phyloP scores from a whole-genome alignment of 2,888 invertebrate species.

The Bellardia bayeri region DNA sequence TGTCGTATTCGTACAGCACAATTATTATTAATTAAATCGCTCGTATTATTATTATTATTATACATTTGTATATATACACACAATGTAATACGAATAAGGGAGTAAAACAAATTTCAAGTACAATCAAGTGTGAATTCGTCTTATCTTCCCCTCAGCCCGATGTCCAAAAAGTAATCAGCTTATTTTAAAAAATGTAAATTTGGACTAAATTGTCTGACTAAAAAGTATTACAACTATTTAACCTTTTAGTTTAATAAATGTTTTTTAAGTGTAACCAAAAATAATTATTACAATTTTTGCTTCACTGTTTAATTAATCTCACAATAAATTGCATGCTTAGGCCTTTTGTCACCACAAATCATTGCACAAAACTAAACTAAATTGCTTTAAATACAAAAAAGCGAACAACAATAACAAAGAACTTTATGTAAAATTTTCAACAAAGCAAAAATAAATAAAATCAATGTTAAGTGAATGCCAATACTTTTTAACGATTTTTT shows the following conservation, averaged over 20 bases:
- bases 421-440: constrained; percentile 50
- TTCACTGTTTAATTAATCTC: constrained; percentile 4
- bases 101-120: too few species aligned
- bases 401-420: constrained; percentile 2
- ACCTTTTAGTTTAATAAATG: background rate
- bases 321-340: constrained; percentile 48
- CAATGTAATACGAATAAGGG: too few species aligned
- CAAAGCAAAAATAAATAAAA: constrained; percentile 18
- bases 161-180: too few species aligned
- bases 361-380: constrained; percentile 57
- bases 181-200: too few species aligned
- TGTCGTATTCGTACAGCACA: too few species aligned
- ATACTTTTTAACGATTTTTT: constrained; percentile 26
- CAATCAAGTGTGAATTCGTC: too few species aligned
- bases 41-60: too few species aligned
- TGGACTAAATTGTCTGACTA: too few species aligned
- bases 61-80: too few species aligned
- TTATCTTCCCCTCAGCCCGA: too few species aligned
- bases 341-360: constrained; percentile 67
- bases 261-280: constrained; percentile 34
- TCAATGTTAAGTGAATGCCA: constrained; percentile 69
- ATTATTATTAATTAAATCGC: too few species aligned
- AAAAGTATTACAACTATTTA: too few species aligned
- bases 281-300: background rate
- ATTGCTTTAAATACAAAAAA: constrained; percentile 50